Conservation (phyloP, 1,140 invertebrate species). For the Monochamus saltuarius region DNA sequence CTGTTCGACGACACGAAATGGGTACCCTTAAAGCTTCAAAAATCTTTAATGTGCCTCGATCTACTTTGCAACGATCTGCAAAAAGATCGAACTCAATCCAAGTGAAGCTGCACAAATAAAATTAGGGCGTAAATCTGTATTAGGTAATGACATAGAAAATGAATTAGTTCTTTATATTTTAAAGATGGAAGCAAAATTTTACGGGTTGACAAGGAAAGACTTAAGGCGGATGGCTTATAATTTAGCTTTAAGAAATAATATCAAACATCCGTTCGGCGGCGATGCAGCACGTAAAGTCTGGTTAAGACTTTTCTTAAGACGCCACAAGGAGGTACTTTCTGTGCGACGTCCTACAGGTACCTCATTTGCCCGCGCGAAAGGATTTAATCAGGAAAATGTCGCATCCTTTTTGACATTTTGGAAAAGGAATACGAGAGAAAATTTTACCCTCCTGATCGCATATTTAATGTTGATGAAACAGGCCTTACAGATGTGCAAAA, state of each 20-base stretch:
- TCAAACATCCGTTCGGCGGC: constrained; percentile 12
- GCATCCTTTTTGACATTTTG: constrained; percentile 19
- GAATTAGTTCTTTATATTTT: constrained; percentile 20
- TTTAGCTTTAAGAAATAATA: constrained; percentile 7
- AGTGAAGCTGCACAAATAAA: too few species aligned
- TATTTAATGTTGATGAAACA: constrained; percentile 51
- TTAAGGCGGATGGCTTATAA: constrained; percentile 1
- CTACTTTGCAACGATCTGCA: constrained; percentile 12
- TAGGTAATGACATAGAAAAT: constrained; percentile 15
- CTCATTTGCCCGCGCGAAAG: constrained; percentile 8
- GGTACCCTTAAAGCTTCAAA: background rate
- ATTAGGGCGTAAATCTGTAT: constrained; percentile 2
- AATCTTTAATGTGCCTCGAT: constrained; percentile 12
- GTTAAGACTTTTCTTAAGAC: constrained; percentile 6
- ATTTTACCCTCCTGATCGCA: constrained; percentile 37
- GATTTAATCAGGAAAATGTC: constrained; percentile 17
- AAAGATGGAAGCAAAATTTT: constrained; percentile 12
- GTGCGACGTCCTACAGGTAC: constrained; percentile 16
- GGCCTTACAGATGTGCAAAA: constrained; percentile 44
- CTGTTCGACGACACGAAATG: too few species aligned
- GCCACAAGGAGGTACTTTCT: constrained; percentile 6
- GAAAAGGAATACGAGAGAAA: constrained; percentile 13
- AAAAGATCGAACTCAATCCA: background rate
- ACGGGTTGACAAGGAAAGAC: constrained; percentile 9
- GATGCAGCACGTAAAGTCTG: constrained; percentile 8